These are phyloP conservation scores for Protosalanx chinensis DNA, from an alignment of 2,797 vertebrate genomes.

Conservation along the genomic window DNA sequence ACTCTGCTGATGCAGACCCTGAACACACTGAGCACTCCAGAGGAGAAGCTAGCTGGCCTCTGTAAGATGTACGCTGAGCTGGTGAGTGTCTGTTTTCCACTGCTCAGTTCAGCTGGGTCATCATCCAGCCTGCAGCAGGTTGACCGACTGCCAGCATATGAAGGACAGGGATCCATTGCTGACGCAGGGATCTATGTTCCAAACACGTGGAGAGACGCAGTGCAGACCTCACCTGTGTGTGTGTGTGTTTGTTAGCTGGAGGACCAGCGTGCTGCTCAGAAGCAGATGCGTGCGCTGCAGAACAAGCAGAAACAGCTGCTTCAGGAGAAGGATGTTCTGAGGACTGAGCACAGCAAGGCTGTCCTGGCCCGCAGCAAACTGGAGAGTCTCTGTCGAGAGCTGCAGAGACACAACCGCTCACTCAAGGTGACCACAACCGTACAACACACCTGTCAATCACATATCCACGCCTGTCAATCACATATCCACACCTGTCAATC, in stretches of 20 bases:
- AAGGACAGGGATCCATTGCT: background rate
- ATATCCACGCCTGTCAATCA: background rate
- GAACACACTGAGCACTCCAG: constrained; percentile 95
- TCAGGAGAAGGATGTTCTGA: constrained; percentile 95
- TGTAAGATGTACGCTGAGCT: constrained; percentile 98
- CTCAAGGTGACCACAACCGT: constrained; percentile 79
- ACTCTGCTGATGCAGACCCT: constrained; percentile 97
- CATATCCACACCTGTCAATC: no score
- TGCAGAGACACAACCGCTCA: constrained; percentile 95
- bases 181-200: background rate
- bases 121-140: background rate
- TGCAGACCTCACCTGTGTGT: constrained; percentile 10
- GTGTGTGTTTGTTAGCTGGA: constrained; percentile 78
- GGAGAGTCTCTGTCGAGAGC: constrained; percentile 94
- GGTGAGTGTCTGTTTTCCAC: constrained; percentile 73
- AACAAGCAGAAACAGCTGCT: constrained; percentile 95
- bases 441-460: no score
- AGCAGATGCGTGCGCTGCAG: constrained; percentile 91
- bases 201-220: constrained; percentile 1
- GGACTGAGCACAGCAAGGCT: constrained; percentile 95
- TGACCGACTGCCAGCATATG: background rate
- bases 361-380: constrained; percentile 95
- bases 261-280: constrained; percentile 92
- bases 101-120: constrained; percentile 10
- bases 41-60: constrained; percentile 91